These are phyloP conservation scores for Halcyon malimbica DNA, from an alignment of 2,113 vertebrate genomes.

Conservation along the genomic window DNA sequence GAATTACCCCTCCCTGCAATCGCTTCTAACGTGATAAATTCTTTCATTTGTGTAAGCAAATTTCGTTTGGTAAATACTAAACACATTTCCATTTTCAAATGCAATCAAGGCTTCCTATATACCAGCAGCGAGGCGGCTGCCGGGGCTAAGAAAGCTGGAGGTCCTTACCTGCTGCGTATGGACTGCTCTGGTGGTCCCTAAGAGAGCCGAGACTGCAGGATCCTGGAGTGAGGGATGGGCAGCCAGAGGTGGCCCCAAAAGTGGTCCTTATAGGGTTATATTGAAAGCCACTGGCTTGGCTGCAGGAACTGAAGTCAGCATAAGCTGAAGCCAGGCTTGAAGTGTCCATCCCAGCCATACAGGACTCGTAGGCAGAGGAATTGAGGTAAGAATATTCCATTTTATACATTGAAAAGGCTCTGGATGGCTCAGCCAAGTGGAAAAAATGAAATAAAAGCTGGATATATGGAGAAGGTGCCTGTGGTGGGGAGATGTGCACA, in stretches of 20 bases:
- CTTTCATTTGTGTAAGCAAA: constrained; percentile 99
- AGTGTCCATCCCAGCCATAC: constrained; percentile 99
- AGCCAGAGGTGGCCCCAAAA: constrained; percentile 97
- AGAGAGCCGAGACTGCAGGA: constrained; percentile 98
- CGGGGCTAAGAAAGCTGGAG: constrained; percentile 77
- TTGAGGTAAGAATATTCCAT: constrained; percentile 99
- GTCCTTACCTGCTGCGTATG: constrained; percentile 99
- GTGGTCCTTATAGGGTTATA: constrained; percentile 99
- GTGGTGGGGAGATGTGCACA: constrained; percentile 94
- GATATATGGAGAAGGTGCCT: constrained; percentile 82
- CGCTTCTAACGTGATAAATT: constrained; percentile 99
- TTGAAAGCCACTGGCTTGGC: constrained; percentile 99
- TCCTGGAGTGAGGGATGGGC: constrained; percentile 97
- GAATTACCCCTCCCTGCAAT: constrained; percentile 99
- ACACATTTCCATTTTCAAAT: constrained; percentile 99
- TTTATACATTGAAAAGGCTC: constrained; percentile 99
- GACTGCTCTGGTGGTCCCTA: constrained; percentile 99
- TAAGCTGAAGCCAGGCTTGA: constrained; percentile 99
- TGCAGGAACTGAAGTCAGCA: constrained; percentile 99
- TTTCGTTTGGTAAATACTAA: constrained; percentile 99
- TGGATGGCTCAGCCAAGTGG: constrained; percentile 86
- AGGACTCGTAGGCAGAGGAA: constrained; percentile 99
- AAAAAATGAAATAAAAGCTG: constrained; percentile 80
- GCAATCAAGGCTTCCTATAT: constrained; percentile 97
- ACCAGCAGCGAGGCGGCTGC: constrained; percentile 81